Conservation (phyloP, 2,888 invertebrate genomes). For the Tetranychus truncatus region DNA sequence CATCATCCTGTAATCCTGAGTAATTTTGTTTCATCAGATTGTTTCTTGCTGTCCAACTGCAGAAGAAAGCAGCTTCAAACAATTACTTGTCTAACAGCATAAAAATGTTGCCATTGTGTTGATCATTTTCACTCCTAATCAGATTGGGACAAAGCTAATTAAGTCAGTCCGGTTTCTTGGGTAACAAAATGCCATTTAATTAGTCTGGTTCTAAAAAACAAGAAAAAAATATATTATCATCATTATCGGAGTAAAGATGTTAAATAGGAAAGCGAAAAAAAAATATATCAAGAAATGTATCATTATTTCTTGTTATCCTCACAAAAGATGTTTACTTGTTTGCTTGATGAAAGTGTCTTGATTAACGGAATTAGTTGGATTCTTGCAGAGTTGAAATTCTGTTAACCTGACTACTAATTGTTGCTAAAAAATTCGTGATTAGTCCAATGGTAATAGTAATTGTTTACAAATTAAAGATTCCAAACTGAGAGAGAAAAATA, state of each 20-base stretch:
- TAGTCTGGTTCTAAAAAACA: neutral
- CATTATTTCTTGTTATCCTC: too few species aligned
- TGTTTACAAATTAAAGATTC: neutral
- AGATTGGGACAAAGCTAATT: neutral
- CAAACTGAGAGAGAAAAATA: neutral
- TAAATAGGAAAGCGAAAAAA: neutral
- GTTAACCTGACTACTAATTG: neutral
- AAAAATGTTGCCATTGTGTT: neutral
- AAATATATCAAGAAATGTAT: neutral
- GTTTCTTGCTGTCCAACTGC: too few species aligned
- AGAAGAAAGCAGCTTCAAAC: too few species aligned
- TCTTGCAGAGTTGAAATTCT: neutral
- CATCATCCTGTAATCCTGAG: too few species aligned
- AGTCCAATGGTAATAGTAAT: neutral
- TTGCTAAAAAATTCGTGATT: neutral
- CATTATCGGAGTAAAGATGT: neutral
- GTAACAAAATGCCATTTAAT: neutral
- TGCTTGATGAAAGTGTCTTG: neutral
- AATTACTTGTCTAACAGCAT: too few species aligned
- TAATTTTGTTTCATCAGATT: too few species aligned
- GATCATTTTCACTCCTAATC: neutral
- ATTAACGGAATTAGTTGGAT: neutral
- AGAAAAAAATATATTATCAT: neutral
- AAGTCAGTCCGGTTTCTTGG: neutral
- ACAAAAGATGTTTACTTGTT: neutral